Base-by-base conservation (phyloP, 2,888 invertebrate species). In the Teleiodes luculella region DNA sequence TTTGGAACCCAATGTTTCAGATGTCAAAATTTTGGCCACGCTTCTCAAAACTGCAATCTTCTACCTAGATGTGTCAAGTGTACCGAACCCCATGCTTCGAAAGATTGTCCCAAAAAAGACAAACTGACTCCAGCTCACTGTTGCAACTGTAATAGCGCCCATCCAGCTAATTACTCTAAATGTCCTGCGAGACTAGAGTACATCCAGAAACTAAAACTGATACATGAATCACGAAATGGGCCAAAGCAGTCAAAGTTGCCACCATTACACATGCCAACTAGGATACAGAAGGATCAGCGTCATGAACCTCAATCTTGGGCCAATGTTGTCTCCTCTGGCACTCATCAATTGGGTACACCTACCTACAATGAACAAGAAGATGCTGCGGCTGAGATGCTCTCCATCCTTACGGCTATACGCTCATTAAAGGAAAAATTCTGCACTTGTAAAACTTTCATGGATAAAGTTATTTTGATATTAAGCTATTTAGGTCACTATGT, bases 11-110 rank as follows among this genome's bases (percentile, higher is more conserved):
- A 63, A 45, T 63, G 60, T 30, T 63, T 35, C 16, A 43, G 63
- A 18, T 63, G 63, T 35, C 60, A 61, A 50, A 13, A 47, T 1
- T 61, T 59, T 51, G 59, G 59, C 1, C 59, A 60, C 33, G 45
- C 60, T 3, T 55, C 61, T 5, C 43, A 31, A 39, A 59, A 61
- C 18, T 63, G 60, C 28, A 62, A 60, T 20, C 16, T 54, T 14
- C 43, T 49, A 13, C 20, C 55, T 14, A 41, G 59, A 11, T 62
- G 59, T 36, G 57, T 58, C 1, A 61, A 61, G 30, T 61, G 59
- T 28, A 46, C 54, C 0, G 41, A 36, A 13, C n/a, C 18, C n/a
- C 56, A 59, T 24, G 37, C 47, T 1, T 56, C 58, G 1, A 16
- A 36, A 5, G 55, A 57, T 8, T 58, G 59, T 49, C 39, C 51